Evolutionary conservation across 2,888 invertebrate genomes (phyloP), one percentile per base, ranked within the genome.

Genomic region (Cheilosia vernalis): DNA sequence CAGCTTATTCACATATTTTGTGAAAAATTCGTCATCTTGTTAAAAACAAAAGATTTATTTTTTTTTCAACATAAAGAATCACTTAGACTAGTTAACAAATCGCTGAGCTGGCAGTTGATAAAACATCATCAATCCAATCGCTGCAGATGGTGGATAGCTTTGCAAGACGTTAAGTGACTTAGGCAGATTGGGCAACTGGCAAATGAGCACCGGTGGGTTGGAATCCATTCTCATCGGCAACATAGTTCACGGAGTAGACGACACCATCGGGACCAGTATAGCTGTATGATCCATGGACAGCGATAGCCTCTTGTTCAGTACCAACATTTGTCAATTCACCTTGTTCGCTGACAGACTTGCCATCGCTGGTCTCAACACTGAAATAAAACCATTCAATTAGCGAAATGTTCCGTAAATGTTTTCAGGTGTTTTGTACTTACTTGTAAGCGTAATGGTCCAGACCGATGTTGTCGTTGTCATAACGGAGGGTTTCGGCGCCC

Each of bases 221-320:
- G 74, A 82, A 87, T 84, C 88, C 87, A 44, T 87, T 87, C 40
- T 88, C 87, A 81, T 88, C 88, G 77, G 88, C 88, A 53, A 81
- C 58, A 61, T 86, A 88, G 27, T 42, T 93, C 73, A 95, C 93
- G 4, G 92, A 92, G 89, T 94, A 94, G 0, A 90, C 90, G 17
- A 93, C 92, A 7, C 93, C 93, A 84, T 93, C 93, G 19, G 1
- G 2, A 15, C 51, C 51, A 24, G 5, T 1, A 21, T 51, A 51
- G 15, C 24, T 51, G 51, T 0, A 51, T 21, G 51, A 24, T 13
- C 51, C 51, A 27, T 51, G 51, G 51, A 51, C 51, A 27, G 24
- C 10, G 15, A 51, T 13, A 6, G 6, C 24, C 15, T 51, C 24
- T 2, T 51, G 21, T 0, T 51, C 51, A 0, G 1, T 15, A 51